Percentiles rank a stretch among this genome's conserved stretches.
Evolutionary conservation across 92 coral and sea anemone species (phyloP).

Genomic region (Heteractis magnifica): DNA sequence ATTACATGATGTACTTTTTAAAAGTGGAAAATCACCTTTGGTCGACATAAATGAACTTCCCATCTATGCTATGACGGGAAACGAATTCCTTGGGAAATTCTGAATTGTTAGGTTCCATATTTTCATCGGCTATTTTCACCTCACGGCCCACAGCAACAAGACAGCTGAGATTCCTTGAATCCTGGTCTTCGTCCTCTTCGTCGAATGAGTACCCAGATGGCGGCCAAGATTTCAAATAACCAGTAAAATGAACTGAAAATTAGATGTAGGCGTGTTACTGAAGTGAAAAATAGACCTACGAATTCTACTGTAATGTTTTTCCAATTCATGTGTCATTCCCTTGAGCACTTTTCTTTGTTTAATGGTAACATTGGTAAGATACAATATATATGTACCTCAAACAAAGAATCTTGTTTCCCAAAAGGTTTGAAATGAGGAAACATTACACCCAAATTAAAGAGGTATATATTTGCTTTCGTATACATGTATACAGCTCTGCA

Average conservation of each 20-base stretch:
- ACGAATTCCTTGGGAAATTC: conserved; percentile 71
- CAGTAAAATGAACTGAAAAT: conserved; percentile 77
- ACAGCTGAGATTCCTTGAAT: conserved; percentile 70
- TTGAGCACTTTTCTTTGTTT: background rate
- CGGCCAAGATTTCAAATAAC: conserved; percentile 91
- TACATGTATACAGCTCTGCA: no score
- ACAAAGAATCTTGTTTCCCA: no score
- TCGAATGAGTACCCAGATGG: conserved; percentile 56
- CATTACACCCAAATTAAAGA: no score
- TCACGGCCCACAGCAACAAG: conserved; percentile 85
- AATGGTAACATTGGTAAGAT: no score
- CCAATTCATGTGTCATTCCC: background rate
- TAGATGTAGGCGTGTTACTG: background rate
- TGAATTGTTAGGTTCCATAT: conserved; percentile 65
- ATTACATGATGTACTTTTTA: no score
- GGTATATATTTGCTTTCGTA: no score
- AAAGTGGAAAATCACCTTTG: conserved; percentile 51
- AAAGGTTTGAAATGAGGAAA: no score
- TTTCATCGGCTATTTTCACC: conserved; percentile 61
- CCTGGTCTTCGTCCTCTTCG: conserved; percentile 76
- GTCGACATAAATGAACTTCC: conserved; percentile 73
- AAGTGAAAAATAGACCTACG: background rate
- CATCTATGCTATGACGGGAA: conserved; percentile 78
- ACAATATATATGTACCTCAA: no score
- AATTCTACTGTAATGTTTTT: background rate